phyloP scores from a whole-genome alignment of 2,888 invertebrate genomes.

The Liopterus haemorrhoidalis region DNA sequence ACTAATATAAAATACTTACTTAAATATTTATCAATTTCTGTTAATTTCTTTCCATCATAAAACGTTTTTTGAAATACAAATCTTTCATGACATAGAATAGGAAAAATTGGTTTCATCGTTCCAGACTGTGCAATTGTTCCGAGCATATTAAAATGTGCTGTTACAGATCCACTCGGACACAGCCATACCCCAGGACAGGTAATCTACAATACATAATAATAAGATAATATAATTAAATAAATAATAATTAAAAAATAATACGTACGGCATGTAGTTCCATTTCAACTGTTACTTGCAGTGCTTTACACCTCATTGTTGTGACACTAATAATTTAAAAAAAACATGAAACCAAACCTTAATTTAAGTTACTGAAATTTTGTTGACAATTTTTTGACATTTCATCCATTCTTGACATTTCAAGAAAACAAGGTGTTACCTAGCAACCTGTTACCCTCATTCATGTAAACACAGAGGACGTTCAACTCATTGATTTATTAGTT shows the following conservation, averaged over 20 bases:
- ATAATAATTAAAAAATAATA: slow-evolving; percentile 21
- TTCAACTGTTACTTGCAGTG: slow-evolving; percentile 54
- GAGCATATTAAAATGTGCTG: slow-evolving; percentile 62
- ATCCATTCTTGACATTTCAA: background rate
- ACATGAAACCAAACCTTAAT: slow-evolving; percentile 6
- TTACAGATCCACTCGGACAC: slow-evolving; percentile 71
- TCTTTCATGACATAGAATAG: slow-evolving; percentile 63
- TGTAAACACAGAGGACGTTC: too few relatives aligned
- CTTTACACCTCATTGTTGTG: slow-evolving; percentile 45
- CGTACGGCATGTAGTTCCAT: slow-evolving; percentile 53
- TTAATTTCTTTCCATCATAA: slow-evolving; percentile 43
- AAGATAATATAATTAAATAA: slow-evolving; percentile 15
- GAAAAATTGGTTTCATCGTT: slow-evolving; percentile 62
- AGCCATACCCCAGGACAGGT: slow-evolving; percentile 84
- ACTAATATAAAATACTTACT: slow-evolving; percentile 46
- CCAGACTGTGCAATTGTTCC: slow-evolving; percentile 65
- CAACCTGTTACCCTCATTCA: too few relatives aligned
- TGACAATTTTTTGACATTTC: slow-evolving; percentile 9
- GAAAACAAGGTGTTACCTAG: too few relatives aligned
- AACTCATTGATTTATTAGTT: too few relatives aligned
- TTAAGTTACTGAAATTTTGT: slow-evolving; percentile 11
- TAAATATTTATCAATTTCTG: slow-evolving; percentile 46
- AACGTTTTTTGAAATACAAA: slow-evolving; percentile 63
- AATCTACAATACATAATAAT: slow-evolving; percentile 48
- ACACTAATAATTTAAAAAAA: background rate